Evolutionary conservation across 2,888 invertebrate species (phyloP), one percentile per base, ranked within the genome.

Genomic region (Thymelicus sylvestris): DNA sequence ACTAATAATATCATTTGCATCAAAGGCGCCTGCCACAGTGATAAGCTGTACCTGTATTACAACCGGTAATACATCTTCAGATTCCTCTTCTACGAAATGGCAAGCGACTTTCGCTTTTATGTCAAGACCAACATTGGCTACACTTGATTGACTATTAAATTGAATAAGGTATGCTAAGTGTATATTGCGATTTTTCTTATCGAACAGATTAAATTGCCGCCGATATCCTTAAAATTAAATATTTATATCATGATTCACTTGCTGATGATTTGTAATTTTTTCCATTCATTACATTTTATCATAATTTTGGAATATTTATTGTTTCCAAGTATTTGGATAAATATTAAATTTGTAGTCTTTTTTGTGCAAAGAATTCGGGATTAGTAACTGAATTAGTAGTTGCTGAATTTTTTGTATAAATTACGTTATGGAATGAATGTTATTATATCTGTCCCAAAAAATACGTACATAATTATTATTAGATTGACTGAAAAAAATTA

Each of bases 201-300:
- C 74, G 10, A 59, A 64, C 47, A 59, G 76, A 76, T 78, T 70
- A 74, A 70, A 61, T 47, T 79, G 81, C 80, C 80, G 66, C 63
- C 60, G 67, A 77, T 78, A 81, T 79, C 75, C 52, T 72, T 73
- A 71, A 57, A 63, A 62, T 70, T 13, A 75, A 76, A 82, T 83
- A 76, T 74, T 80, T 80, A 57, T 66, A 47, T 67, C 50, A 73
- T 81, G 79, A 80, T 72, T 80, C 79, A 79, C 70, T 61, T 57
- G 59, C 66, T 62, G 62, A 62, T 68, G 47, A 15, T n/a, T 59
- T 39, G 59, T n/a, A 7, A 59, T 7, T 24, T 55, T 52, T 52
- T 52, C 19, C 55, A 19, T 52, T 52, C 52, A 52, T 52, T 19
- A 6, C 19, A 52, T 52, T 52, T 44, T 44, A 12, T 12, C 12